Evolutionary conservation across 2,797 vertebrate genomes (phyloP), one percentile per base, ranked within the genome.

Genomic region (Mormyrus hasselquistii): DNA sequence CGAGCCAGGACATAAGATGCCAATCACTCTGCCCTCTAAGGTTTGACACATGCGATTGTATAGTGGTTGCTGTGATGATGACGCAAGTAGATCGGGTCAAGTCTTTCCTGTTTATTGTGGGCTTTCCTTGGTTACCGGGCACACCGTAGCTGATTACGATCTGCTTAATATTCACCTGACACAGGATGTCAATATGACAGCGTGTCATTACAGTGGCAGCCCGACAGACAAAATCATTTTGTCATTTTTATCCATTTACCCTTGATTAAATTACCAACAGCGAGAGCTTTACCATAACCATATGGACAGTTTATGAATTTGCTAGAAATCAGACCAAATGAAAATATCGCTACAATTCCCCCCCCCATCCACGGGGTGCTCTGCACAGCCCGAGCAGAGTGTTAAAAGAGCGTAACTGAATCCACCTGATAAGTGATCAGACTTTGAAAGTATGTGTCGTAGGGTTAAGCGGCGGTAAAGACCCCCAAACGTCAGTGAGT

Each of bases 371-470:
- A 44, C 14, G 2, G 41, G n/a, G 76, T 12, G 49, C 38, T 69
- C 65, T 47, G 59, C 19, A 38, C 29, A 79, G n/a, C 59, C 49
- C 79, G 6, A 57, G 34, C 69, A 57, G 52, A 59, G 55, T 14
- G 14, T 19, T 82, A 84, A 88, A 22, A 82, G n/a, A 76, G 41
- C 44, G 76, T 89, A 88, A 89, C 59, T 88, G 41, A 88, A 89
- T 62, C 86, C 86, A 88, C 29, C 82, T 44, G 76, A 83, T 88
- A 89, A 89, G 29, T 88, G 76, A 89, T 49, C 73, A 84, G 34
- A 83, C 86, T 82, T 79, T 89, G 55, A 86, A 83, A 86, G 83
- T 38, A 49, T 89, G 88, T 89, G 25, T 57, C 55, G 10, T 84
- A 65, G 55, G 86, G 89, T 89, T 53, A 69, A 4, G 22, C 69